Evolutionary conservation across 2,113 vertebrate species (phyloP).

Genomic region (Rhinogobius similis): DNA sequence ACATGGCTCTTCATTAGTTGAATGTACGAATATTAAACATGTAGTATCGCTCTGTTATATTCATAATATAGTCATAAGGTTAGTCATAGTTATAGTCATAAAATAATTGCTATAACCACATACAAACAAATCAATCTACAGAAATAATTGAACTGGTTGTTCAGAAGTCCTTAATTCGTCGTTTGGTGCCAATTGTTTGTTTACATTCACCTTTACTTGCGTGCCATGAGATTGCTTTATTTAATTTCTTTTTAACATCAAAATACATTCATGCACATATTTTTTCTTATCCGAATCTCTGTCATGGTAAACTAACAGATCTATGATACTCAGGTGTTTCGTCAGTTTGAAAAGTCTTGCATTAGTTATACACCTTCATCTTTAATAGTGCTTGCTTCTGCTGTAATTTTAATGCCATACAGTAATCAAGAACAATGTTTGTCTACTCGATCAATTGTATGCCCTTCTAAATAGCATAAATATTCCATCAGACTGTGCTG

Average conservation of each 20-base stretch:
- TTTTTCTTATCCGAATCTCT: background rate
- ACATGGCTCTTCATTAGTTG: background rate
- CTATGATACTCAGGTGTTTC: background rate
- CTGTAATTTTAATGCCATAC: background rate
- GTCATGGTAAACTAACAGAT: background rate
- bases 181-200: too few species aligned
- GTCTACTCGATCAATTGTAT: constrained; percentile 6
- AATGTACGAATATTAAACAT: background rate
- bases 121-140: too few species aligned
- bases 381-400: background rate
- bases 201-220: too few species aligned
- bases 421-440: background rate
- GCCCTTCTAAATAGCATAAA: constrained; percentile 12
- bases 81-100: too few species aligned
- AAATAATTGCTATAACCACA: background rate
- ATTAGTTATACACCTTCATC: background rate
- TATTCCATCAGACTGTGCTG: constrained; percentile 13
- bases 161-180: too few species aligned
- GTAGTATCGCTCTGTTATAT: background rate
- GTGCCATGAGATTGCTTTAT: too few species aligned
- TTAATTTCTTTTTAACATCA: too few species aligned
- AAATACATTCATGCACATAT: background rate
- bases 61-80: too few species aligned
- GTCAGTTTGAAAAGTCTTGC: background rate
- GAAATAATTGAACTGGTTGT: too few species aligned